phyloP scores from a whole-genome alignment of 1,140 invertebrate genomes.

The Drosophila tani region DNA sequence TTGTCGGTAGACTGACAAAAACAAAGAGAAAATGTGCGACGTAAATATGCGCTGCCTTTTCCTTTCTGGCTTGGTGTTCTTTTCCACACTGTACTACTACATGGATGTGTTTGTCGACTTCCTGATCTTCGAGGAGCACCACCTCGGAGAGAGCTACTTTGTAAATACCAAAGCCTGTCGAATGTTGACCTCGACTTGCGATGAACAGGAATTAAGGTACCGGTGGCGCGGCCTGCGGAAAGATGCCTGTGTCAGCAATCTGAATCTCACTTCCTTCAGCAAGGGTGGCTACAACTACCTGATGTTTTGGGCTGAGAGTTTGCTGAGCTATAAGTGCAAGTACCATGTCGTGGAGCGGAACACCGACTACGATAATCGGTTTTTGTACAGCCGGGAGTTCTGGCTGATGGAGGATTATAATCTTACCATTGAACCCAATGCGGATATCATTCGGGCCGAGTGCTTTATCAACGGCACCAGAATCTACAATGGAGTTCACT shows the following conservation, averaged over 20 bases:
- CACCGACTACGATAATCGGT: conserved; percentile 22
- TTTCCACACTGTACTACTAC: conserved; percentile 13
- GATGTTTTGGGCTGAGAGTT: not conserved
- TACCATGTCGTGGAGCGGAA: conserved; percentile 23
- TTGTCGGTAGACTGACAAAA: not conserved
- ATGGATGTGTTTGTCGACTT: conserved; percentile 14
- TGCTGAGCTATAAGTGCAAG: conserved; percentile 8
- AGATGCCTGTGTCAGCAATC: not conserved
- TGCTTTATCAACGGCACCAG: conserved; percentile 1
- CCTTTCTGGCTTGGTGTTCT: not conserved
- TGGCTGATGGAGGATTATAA: not conserved
- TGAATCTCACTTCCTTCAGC: conserved; percentile 7
- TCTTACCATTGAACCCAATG: conserved; percentile 9
- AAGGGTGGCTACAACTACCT: conserved; percentile 21
- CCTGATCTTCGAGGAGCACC: conserved; percentile 1
- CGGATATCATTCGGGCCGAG: conserved; percentile 22
- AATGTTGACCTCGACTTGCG: conserved; percentile 5
- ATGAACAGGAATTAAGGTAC: not conserved
- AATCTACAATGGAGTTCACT: conserved; percentile 34
- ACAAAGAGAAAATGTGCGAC: not conserved
- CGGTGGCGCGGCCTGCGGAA: not conserved
- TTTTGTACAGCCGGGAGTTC: conserved; percentile 10
- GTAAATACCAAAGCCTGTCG: conserved; percentile 30
- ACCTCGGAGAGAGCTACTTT: conserved; percentile 3
- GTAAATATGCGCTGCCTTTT: conserved; percentile 16